A percentile compares a stretch with the other conserved stretches of the same genome.
Evolutionary conservation across 2,888 invertebrate genomes (phyloP).

Genomic region (Cryptocephalus primarius): DNA sequence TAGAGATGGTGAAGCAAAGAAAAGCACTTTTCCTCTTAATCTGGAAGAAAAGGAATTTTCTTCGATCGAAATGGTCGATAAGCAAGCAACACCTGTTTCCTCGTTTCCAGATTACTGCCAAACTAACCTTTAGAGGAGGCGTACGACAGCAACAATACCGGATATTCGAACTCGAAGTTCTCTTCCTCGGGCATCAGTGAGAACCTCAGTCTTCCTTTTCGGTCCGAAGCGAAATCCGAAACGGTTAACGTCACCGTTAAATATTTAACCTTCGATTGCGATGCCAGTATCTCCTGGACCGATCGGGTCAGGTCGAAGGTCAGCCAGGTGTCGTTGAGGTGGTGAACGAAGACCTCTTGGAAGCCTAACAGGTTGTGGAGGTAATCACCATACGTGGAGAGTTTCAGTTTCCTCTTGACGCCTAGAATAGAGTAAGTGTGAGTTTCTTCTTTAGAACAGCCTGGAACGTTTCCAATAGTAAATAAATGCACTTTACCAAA

Average conservation of each 20-base stretch:
- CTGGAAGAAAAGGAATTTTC: no score
- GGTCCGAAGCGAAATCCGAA: conserved; percentile 19
- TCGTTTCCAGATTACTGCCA: no score
- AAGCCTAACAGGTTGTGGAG: conserved; percentile 18
- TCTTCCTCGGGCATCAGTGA: conserved; percentile 29
- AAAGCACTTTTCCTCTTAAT: no score
- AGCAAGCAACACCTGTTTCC: no score
- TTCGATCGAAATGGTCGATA: no score
- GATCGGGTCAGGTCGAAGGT: conserved; percentile 30
- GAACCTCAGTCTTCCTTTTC: conserved; percentile 23
- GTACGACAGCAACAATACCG: conserved; percentile 32
- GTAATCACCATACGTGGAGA: conserved; percentile 26
- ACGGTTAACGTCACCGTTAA: conserved; percentile 29
- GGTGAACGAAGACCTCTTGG: conserved; percentile 26
- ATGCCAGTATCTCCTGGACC: conserved; percentile 19
- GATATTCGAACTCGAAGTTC: conserved; percentile 33
- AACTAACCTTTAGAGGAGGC: conserved; percentile 9
- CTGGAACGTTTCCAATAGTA: no score
- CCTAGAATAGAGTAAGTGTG: conserved; percentile 14
- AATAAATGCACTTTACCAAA: no score
- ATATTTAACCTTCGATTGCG: conserved; percentile 12
- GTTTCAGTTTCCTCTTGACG: conserved; percentile 22
- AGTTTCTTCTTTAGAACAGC: no score
- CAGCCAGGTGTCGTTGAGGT: conserved; percentile 33
- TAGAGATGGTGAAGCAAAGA: no score